Conservation (phyloP, 1,140 invertebrate species). For the Macrotrachela quadricornifera region DNA sequence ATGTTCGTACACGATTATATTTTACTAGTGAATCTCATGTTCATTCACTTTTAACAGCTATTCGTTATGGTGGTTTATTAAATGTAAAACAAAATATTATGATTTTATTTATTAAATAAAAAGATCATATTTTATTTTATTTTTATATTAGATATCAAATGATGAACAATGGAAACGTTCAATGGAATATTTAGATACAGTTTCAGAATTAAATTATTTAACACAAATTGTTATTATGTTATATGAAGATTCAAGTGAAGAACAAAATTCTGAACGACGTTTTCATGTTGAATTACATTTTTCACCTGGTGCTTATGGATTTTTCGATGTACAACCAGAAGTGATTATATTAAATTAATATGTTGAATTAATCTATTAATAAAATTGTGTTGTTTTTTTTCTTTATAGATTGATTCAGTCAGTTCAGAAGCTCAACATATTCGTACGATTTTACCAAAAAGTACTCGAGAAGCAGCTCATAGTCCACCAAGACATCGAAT, state of each 20-base stretch:
- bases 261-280: slow-evolving; percentile 11
- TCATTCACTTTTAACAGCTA: slow-evolving; percentile 80
- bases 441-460: no score
- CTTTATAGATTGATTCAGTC: no score
- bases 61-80: slow-evolving; percentile 72
- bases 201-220: slow-evolving; percentile 96
- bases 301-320: slow-evolving; percentile 5
- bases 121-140: neutral
- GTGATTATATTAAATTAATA: no score
- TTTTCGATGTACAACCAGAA: neutral
- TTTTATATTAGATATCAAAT: slow-evolving; percentile 28
- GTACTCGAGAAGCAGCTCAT: no score
- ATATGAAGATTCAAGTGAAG: slow-evolving; percentile 95
- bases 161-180: slow-evolving; percentile 95
- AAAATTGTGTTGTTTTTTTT: no score
- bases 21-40: slow-evolving; percentile 99
- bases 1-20: slow-evolving; percentile 84
- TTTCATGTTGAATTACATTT: slow-evolving; percentile 13
- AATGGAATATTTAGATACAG: slow-evolving; percentile 90
- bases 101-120: neutral
- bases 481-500: no score
- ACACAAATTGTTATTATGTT: slow-evolving; percentile 96
- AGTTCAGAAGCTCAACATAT: no score
- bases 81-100: no score
- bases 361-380: no score